Percentiles rank a stretch among this genome's conserved stretches.
Evolutionary conservation across 1,140 invertebrate genomes (phyloP).

Genomic region (Penaeus japonicus): DNA sequence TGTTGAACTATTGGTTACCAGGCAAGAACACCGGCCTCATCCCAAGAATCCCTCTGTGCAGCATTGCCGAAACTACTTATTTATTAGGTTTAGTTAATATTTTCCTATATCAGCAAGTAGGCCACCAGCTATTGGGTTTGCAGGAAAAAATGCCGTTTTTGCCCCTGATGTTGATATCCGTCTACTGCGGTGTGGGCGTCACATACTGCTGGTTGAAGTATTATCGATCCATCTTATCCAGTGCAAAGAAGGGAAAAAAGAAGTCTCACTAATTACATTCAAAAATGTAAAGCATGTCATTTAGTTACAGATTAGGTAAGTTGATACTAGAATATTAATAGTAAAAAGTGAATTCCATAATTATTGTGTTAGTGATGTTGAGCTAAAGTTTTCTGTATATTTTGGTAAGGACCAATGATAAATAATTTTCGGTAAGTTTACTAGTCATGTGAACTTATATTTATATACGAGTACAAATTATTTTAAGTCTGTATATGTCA

Average conservation of each 20-base stretch:
- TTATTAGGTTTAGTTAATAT: slow-evolving; percentile 36
- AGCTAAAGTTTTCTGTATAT: no score
- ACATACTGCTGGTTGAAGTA: slow-evolving; percentile 34
- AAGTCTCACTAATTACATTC: not conserved
- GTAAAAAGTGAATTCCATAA: no score
- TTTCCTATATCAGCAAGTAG: slow-evolving; percentile 30
- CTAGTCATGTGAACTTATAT: no score
- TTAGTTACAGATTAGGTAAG: no score
- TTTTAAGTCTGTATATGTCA: no score
- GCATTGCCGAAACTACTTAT: slow-evolving; percentile 14
- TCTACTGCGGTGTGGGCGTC: slow-evolving; percentile 54
- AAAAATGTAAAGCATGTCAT: no score
- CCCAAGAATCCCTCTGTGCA: slow-evolving; percentile 6
- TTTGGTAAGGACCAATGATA: no score
- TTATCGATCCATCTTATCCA: not conserved
- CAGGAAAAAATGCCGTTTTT: slow-evolving; percentile 51
- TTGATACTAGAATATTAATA: no score
- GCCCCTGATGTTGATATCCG: slow-evolving; percentile 57
- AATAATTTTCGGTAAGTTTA: no score
- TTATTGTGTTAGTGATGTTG: no score
- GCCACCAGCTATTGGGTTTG: slow-evolving; percentile 17
- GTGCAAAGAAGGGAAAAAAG: slow-evolving; percentile 12
- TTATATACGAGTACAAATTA: no score
- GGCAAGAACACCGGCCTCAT: not conserved
- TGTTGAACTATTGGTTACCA: slow-evolving; percentile 17